Percentiles rank a stretch among this genome's conserved stretches.
phyloP scores from a whole-genome alignment of 2,113 vertebrate species.

The Notiomystis cincta region DNA sequence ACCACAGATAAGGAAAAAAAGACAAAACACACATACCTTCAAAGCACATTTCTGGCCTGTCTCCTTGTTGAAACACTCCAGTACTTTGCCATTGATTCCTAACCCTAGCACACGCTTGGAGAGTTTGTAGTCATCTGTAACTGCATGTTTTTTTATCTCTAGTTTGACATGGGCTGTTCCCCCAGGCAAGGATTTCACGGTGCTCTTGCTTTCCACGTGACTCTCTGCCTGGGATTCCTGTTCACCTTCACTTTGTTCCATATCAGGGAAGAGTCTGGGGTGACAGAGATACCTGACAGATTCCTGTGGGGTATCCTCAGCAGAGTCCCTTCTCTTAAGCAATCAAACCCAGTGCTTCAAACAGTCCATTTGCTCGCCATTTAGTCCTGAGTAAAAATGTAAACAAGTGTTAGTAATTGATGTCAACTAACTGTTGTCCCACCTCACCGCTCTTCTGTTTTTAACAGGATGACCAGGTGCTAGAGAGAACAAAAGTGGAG shows the following conservation, averaged over 20 bases:
- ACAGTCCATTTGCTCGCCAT: not conserved
- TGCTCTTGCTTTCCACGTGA: constrained; percentile 54
- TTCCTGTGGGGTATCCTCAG: not conserved
- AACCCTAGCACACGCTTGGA: constrained; percentile 92
- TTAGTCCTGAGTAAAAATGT: constrained; percentile 27
- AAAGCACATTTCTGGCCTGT: constrained; percentile 92
- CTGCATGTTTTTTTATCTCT: constrained; percentile 91
- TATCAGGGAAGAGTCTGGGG: not conserved
- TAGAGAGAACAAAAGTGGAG: not conserved
- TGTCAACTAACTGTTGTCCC: not conserved
- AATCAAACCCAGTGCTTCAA: constrained; percentile 5
- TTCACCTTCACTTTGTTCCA: constrained; percentile 57
- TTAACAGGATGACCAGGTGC: not conserved
- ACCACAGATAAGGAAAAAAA: not conserved
- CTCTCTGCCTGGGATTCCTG: constrained; percentile 37
- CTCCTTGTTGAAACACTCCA: constrained; percentile 88
- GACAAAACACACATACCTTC: constrained; percentile 79
- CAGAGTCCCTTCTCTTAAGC: not conserved
- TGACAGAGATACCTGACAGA: not conserved
- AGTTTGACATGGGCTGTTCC: constrained; percentile 67
- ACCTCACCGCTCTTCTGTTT: not conserved
- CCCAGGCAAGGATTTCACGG: constrained; percentile 47
- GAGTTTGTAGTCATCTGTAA: constrained; percentile 94
- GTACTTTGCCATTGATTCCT: constrained; percentile 95
- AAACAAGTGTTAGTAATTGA: not conserved